Evolutionary conservation across 2,113 vertebrate genomes (phyloP).

Genomic region (Stegostoma tigrinum): DNA sequence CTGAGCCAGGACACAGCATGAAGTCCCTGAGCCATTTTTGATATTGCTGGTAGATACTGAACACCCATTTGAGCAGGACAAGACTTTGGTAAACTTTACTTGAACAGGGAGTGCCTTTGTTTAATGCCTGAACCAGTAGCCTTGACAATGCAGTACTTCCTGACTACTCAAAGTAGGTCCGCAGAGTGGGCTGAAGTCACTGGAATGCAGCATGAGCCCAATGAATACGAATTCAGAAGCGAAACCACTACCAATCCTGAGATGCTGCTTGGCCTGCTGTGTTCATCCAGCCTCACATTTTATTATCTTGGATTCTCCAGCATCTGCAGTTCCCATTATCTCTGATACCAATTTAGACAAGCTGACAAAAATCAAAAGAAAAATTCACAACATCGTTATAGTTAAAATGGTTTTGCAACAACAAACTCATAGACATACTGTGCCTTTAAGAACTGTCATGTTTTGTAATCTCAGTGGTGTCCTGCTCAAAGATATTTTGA

Average conservation of each 20-base stretch:
- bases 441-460: background rate
- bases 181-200: background rate
- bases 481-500: background rate
- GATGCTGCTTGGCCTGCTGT: no score
- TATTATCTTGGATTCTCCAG: no score
- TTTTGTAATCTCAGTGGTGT: conserved; percentile 6
- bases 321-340: no score
- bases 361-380: background rate
- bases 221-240: background rate
- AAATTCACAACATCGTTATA: background rate
- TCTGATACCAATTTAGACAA: background rate
- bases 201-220: background rate
- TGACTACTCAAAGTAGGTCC: background rate
- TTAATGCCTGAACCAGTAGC: background rate
- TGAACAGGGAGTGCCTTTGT: background rate
- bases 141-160: background rate
- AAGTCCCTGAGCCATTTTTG: background rate
- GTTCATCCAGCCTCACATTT: no score
- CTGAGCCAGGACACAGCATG: background rate
- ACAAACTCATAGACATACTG: background rate
- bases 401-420: background rate
- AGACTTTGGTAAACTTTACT: background rate
- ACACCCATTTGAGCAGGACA: background rate
- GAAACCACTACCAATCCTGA: background rate
- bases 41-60: background rate